Conservation (phyloP, 2,797 vertebrate species). For the Eurystomus glaucurus region DNA sequence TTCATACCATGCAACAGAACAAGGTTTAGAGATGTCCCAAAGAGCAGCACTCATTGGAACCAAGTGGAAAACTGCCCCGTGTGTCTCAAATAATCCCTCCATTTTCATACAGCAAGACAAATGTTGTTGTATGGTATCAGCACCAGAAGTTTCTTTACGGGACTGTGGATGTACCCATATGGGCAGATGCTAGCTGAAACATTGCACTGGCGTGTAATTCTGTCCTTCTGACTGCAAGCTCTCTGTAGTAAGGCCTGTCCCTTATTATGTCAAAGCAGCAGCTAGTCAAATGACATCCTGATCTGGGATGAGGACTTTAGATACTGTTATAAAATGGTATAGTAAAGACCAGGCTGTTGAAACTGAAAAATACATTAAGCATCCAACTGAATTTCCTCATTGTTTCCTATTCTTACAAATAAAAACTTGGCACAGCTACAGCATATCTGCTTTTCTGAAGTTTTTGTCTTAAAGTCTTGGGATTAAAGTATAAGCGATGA, state of each 20-base stretch:
- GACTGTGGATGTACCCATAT: not conserved
- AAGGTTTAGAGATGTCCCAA: not conserved
- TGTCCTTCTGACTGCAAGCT: not conserved
- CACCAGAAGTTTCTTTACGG: not conserved
- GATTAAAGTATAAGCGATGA: not conserved
- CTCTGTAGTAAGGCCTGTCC: not conserved
- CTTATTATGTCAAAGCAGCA: slow-evolving; percentile 8
- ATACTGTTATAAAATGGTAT: slow-evolving; percentile 14
- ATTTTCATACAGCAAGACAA: not conserved
- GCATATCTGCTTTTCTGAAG: slow-evolving; percentile 57
- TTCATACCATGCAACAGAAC: not conserved
- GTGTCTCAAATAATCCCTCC: not conserved
- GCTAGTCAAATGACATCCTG: not conserved
- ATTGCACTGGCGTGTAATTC: not conserved
- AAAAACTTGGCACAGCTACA: slow-evolving; percentile 63
- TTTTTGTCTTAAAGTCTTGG: slow-evolving; percentile 48
- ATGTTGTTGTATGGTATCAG: not conserved
- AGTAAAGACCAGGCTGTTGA: slow-evolving; percentile 43
- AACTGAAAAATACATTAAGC: slow-evolving; percentile 73
- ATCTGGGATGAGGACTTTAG: slow-evolving; percentile 8
- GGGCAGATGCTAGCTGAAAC: not conserved
- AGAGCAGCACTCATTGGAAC: not conserved
- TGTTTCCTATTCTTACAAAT: slow-evolving; percentile 53
- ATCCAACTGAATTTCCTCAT: slow-evolving; percentile 67
- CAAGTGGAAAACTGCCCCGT: not conserved